Evolutionary conservation across 2,797 vertebrate genomes (phyloP).

Genomic region (Chrosomus eos): DNA sequence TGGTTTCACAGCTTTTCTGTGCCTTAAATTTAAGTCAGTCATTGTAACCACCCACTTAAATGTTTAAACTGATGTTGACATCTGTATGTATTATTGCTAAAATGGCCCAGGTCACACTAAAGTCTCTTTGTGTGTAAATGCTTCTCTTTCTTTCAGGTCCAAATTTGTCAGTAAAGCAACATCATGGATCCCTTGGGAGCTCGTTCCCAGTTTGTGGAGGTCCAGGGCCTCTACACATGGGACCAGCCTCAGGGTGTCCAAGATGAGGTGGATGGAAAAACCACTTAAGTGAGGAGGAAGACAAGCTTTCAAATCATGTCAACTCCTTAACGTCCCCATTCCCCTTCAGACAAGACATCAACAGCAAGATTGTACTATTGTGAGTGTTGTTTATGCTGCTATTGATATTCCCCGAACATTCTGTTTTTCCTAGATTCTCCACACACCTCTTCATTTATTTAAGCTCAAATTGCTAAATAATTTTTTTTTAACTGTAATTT

Average conservation of each 20-base stretch:
- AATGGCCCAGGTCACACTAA: background rate
- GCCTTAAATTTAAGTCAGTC: background rate
- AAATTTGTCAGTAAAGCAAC: conserved; percentile 19
- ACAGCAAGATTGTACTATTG: conserved; percentile 91
- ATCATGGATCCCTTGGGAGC: conserved; percentile 97
- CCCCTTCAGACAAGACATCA: conserved; percentile 87
- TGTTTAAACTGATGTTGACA: background rate
- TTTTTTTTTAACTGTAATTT: background rate
- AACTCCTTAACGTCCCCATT: conserved; percentile 85
- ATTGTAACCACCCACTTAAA: background rate
- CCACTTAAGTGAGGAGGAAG: conserved; percentile 55
- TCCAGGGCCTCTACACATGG: conserved; percentile 87
- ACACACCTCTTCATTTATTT: background rate
- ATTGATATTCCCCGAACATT: background rate
- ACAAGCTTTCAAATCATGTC: conserved; percentile 66
- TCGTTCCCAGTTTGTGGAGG: conserved; percentile 92
- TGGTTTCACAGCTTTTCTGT: background rate
- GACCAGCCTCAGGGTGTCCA: conserved; percentile 70
- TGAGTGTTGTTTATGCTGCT: conserved; percentile 74
- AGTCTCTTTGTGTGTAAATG: conserved; percentile 13
- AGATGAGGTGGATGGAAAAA: conserved; percentile 60
- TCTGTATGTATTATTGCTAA: background rate
- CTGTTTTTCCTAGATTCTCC: background rate
- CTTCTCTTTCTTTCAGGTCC: conserved; percentile 44
- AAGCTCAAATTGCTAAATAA: background rate